Evolutionary conservation across 1,140 invertebrate genomes (phyloP).

Genomic region (Drosophila ananassae): DNA sequence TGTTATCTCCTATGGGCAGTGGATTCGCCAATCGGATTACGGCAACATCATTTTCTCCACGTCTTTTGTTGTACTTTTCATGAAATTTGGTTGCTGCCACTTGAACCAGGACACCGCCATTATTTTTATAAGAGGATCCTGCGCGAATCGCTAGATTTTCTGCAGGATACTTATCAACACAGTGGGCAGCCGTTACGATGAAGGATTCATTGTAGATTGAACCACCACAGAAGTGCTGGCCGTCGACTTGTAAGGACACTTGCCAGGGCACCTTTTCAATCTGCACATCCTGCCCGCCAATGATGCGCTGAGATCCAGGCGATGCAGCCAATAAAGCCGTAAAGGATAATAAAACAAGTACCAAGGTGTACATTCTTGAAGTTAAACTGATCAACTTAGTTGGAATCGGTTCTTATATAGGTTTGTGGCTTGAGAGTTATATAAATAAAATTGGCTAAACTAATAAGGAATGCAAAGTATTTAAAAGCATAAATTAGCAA

Average conservation of each 20-base stretch:
- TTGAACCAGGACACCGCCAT: too few species aligned
- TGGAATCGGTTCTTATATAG: background rate
- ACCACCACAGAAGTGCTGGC: slow-evolving; percentile 85
- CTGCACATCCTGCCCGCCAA: slow-evolving; percentile 41
- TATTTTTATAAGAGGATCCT: slow-evolving; percentile 16
- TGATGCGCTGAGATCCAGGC: slow-evolving; percentile 8
- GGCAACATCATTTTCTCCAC: background rate
- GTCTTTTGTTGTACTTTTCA: background rate
- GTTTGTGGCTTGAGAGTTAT: background rate
- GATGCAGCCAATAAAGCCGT: background rate
- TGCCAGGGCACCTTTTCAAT: slow-evolving; percentile 85
- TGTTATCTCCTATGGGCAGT: background rate
- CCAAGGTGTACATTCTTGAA: too few species aligned
- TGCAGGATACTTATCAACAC: slow-evolving; percentile 24
- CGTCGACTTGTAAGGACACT: slow-evolving; percentile 84
- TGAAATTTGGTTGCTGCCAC: background rate
- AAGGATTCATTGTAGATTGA: slow-evolving; percentile 83
- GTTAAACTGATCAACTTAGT: too few species aligned
- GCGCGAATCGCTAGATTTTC: slow-evolving; percentile 10
- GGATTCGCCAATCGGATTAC: background rate
- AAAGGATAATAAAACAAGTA: too few species aligned
- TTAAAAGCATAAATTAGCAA: background rate
- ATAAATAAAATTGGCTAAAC: background rate
- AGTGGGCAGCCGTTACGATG: slow-evolving; percentile 85
- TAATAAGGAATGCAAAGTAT: background rate